Evolutionary conservation across 1,140 invertebrate species (phyloP).

Genomic region (Coenobita brevimanus): DNA sequence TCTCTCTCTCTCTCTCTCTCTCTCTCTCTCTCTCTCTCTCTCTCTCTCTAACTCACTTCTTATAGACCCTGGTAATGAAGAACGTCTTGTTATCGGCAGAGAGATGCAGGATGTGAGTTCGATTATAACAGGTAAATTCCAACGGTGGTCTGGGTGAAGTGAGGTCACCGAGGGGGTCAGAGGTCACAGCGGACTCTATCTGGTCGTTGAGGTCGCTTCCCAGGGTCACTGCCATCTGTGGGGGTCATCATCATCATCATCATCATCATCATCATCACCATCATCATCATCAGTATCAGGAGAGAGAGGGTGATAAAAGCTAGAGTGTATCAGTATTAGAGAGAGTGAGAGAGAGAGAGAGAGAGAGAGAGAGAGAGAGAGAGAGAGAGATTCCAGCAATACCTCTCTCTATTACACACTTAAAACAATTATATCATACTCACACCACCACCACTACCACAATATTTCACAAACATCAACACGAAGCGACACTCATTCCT

Average conservation of each 20-base stretch:
- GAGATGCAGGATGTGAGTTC: slow-evolving; percentile 56
- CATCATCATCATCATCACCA: no score
- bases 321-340: neutral
- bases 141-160: neutral
- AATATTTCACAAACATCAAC: no score
- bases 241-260: no score
- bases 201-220: slow-evolving; percentile 50
- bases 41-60: slow-evolving; percentile 48
- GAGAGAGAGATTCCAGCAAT: no score
- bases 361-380: neutral
- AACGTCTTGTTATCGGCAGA: slow-evolving; percentile 54
- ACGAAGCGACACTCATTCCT: no score
- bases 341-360: slow-evolving; percentile 1
- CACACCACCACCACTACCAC: no score
- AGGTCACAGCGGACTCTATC: slow-evolving; percentile 39
- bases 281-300: neutral
- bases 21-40: slow-evolving; percentile 21
- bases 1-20: neutral
- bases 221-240: slow-evolving; percentile 57
- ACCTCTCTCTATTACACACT: neutral
- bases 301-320: neutral
- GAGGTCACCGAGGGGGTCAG: slow-evolving; percentile 17
- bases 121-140: slow-evolving; percentile 62
- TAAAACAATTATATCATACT: no score
- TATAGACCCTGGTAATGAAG: slow-evolving; percentile 61